A percentile compares a stretch with the other conserved stretches of the same genome.
Evolutionary conservation across 2,797 vertebrate genomes (phyloP).

Genomic region (Glossophaga mutica): DNA sequence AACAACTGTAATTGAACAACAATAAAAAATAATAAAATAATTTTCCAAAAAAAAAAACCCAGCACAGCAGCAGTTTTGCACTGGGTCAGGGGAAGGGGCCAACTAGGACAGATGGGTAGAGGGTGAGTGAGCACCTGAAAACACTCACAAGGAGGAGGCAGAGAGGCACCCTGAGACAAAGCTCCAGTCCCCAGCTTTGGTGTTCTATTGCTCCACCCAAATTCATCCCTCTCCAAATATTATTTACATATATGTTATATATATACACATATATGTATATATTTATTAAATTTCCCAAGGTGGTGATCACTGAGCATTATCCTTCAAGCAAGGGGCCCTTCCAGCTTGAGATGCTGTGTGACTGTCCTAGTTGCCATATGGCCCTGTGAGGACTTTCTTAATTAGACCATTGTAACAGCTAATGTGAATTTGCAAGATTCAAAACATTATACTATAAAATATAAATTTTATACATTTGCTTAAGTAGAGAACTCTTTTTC

Average conservation of each 20-base stretch:
- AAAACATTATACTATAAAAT: background rate
- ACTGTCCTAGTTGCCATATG: background rate
- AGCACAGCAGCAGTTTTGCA: background rate
- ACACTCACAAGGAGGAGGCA: background rate
- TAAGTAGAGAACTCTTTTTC: background rate
- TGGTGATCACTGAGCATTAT: background rate
- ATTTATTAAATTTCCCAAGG: background rate
- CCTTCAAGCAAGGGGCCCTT: background rate
- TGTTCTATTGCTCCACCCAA: background rate
- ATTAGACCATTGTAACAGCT: fast-evolving
- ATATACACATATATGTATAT: background rate
- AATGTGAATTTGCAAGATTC: background rate
- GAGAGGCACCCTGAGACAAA: background rate
- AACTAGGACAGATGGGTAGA: fast-evolving
- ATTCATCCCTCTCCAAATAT: background rate
- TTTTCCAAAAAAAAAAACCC: background rate
- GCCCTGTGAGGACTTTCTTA: background rate
- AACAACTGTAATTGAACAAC: no score
- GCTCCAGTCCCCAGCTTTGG: background rate
- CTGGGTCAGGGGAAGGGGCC: background rate
- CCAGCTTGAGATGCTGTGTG: background rate
- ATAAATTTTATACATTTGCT: background rate
- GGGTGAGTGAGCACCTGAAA: fast-evolving
- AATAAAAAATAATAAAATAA: no score
- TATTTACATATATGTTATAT: no score